phyloP scores from a whole-genome alignment of 2,888 invertebrate genomes.

The Dilophus febrilis region DNA sequence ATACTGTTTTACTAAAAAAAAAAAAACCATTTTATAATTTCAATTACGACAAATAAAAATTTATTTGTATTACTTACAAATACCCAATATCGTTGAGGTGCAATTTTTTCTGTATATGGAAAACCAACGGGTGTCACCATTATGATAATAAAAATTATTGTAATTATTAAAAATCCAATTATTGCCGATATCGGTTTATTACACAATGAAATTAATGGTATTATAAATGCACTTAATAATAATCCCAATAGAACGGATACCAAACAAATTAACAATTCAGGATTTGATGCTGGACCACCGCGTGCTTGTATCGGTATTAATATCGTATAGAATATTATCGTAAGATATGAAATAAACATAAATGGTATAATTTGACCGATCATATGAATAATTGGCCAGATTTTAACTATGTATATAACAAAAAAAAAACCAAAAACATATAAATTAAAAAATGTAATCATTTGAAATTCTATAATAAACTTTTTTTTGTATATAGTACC shows the following conservation, averaged over 20 bases:
- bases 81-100: constrained; percentile 34
- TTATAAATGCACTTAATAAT: constrained; percentile 24
- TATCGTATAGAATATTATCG: constrained; percentile 28
- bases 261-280: constrained; percentile 37
- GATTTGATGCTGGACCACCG: constrained; percentile 32
- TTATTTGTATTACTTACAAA: constrained; percentile 25
- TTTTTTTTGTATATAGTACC: constrained; percentile 14
- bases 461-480: too few relatives aligned
- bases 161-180: constrained; percentile 16
- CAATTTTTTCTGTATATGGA: constrained; percentile 35
- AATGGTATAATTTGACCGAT: constrained; percentile 28
- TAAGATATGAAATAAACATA: constrained; percentile 23
- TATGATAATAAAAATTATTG: constrained; percentile 22
- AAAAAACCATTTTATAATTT: too few relatives aligned
- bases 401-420: constrained; percentile 18
- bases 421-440: too few relatives aligned
- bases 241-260: constrained; percentile 27
- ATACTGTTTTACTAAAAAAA: too few relatives aligned
- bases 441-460: too few relatives aligned
- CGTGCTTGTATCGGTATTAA: constrained; percentile 45
- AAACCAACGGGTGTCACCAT: constrained; percentile 37
- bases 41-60: too few relatives aligned
- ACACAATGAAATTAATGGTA: constrained; percentile 9
- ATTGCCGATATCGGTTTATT: neutral
- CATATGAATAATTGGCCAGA: constrained; percentile 27